These are phyloP conservation scores for Amblyopsis hoosieri DNA, from an alignment of 2,797 vertebrate species.

Conservation along the genomic window DNA sequence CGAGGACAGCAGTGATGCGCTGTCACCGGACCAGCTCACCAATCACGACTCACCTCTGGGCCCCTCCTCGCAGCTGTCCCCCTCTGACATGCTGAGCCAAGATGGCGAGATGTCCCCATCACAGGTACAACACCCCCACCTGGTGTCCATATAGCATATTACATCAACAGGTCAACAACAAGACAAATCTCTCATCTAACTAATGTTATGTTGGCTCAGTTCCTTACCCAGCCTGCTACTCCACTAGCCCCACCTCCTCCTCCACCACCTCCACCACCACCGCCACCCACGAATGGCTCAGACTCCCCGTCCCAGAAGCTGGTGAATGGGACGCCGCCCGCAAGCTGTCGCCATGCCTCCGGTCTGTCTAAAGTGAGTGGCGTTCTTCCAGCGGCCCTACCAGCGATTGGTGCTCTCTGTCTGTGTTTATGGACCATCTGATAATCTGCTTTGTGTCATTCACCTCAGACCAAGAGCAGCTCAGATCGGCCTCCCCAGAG, in stretches of 20 bases:
- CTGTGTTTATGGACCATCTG: not conserved
- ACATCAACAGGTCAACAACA: not conserved
- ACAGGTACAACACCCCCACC: conserved; percentile 61
- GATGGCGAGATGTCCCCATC: conserved; percentile 70
- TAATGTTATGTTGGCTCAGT: conserved; percentile 64
- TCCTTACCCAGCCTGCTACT: conserved; percentile 74
- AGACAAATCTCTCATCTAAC: conserved; percentile 15
- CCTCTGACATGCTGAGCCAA: conserved; percentile 72
- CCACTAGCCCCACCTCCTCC: conserved; percentile 51
- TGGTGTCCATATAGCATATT: too few relatives aligned
- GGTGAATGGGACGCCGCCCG: conserved; percentile 73
- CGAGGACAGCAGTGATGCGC: conserved; percentile 95
- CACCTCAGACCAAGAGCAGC: conserved; percentile 85
- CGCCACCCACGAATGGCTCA: conserved; percentile 44
- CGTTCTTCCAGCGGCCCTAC: not conserved
- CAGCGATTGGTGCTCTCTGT: not conserved
- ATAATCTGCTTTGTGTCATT: conserved; percentile 19
- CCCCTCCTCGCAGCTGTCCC: conserved; percentile 81
- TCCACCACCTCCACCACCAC: conserved; percentile 50
- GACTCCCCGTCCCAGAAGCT: conserved; percentile 73
- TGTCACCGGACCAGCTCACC: conserved; percentile 92
- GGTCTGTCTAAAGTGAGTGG: conserved; percentile 85
- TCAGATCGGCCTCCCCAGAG: conserved; percentile 87
- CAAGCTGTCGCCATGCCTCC: conserved; percentile 74
- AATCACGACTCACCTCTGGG: conserved; percentile 93